A percentile compares a stretch with the other conserved stretches of the same genome.
Conservation (phyloP, 2,113 vertebrate genomes). For the Salminus brasiliensis region DNA sequence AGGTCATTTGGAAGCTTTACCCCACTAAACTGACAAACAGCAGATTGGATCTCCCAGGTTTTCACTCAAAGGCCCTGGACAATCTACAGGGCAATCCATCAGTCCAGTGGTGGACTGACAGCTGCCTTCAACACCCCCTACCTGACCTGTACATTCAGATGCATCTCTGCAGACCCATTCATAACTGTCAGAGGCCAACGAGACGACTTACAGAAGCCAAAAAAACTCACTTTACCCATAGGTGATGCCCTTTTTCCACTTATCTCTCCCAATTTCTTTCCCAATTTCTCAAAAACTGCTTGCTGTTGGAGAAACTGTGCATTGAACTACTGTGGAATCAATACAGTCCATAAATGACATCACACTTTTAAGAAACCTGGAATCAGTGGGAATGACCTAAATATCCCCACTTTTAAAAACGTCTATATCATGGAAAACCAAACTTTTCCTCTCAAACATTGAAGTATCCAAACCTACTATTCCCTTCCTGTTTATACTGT, state of each 20-base stretch:
- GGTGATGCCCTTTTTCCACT: not conserved
- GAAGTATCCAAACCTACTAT: too few species aligned
- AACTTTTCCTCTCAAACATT: too few species aligned
- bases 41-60: slow-evolving; percentile 8
- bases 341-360: not conserved
- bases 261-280: not conserved
- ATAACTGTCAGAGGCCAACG: not conserved
- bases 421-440: too few species aligned
- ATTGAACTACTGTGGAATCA: not conserved
- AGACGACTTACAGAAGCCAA: not conserved
- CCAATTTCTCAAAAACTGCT: not conserved
- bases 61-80: not conserved
- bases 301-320: not conserved
- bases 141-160: slow-evolving; percentile 5
- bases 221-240: not conserved
- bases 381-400: too few species aligned
- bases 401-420: too few species aligned
- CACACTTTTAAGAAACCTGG: too few species aligned
- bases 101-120: not conserved
- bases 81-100: slow-evolving; percentile 33
- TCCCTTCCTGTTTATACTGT: too few species aligned
- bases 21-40: not conserved
- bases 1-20: not conserved
- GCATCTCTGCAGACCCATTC: not conserved
- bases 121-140: slow-evolving; percentile 1